Conservation (phyloP, 2,888 invertebrate genomes). For the Drosophila mimetica region DNA sequence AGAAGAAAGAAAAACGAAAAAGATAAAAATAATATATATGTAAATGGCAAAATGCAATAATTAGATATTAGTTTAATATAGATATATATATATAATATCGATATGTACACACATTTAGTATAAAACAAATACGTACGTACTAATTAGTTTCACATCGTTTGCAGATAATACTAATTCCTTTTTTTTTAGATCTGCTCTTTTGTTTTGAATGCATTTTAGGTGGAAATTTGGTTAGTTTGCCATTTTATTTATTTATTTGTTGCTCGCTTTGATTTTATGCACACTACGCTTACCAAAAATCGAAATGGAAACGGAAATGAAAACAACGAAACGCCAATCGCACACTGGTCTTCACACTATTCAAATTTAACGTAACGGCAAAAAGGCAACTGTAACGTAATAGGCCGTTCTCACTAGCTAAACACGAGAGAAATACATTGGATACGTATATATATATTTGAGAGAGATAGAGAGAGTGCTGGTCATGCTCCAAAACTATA, state of each 20-base stretch:
- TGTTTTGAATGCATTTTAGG: conserved; percentile 68
- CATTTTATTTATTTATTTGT: conserved; percentile 78
- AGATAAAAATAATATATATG: conserved; percentile 84
- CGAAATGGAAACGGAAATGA: conserved; percentile 42
- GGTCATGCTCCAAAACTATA: conserved; percentile 73
- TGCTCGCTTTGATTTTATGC: conserved; percentile 70
- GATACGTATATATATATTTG: conserved; percentile 41
- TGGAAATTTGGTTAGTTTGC: conserved; percentile 75
- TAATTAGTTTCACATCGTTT: conserved; percentile 67
- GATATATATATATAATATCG: conserved; percentile 77
- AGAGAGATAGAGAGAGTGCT: conserved; percentile 63
- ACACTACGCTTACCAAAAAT: conserved; percentile 74
- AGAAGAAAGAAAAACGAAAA: conserved; percentile 84
- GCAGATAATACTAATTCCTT: conserved; percentile 36
- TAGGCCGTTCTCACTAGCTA: conserved; percentile 69
- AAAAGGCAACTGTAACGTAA: conserved; percentile 22
- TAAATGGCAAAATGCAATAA: conserved; percentile 85
- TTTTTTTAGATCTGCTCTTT: conserved; percentile 47
- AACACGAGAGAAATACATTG: conserved; percentile 64
- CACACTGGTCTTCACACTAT: conserved; percentile 64
- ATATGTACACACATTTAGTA: conserved; percentile 77
- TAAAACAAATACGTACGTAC: conserved; percentile 77
- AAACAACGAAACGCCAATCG: conserved; percentile 65
- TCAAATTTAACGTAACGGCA: conserved; percentile 41
- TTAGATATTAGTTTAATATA: conserved; percentile 81